Evolutionary conservation across 2,797 vertebrate species (phyloP).

Genomic region (Anas acuta): DNA sequence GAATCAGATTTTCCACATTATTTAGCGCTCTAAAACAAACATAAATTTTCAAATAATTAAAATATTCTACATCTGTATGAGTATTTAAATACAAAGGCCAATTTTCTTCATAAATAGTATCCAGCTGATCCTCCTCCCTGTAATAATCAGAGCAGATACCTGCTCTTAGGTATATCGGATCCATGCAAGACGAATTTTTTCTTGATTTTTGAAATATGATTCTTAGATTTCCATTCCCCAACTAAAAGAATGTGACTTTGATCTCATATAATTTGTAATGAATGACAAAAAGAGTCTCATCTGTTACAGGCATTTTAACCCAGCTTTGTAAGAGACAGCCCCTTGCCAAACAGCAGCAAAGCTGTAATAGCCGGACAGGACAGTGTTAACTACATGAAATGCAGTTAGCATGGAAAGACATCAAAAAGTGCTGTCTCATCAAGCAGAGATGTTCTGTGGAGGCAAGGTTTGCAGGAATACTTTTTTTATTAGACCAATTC

Average conservation of each 20-base stretch:
- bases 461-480: neutral
- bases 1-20: neutral
- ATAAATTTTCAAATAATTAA: slow-evolving; percentile 20
- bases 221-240: neutral
- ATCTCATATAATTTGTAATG: slow-evolving; percentile 31
- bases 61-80: neutral
- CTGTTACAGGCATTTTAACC: neutral
- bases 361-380: neutral
- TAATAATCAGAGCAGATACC: neutral
- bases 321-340: neutral
- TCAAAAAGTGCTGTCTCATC: slow-evolving; percentile 38
- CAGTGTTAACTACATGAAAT: neutral
- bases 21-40: neutral
- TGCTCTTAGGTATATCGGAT: slow-evolving; percentile 1
- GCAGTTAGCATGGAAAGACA: neutral
- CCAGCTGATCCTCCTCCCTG: slow-evolving; percentile 14
- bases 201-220: neutral
- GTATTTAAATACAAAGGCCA: slow-evolving; percentile 10
- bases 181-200: slow-evolving; percentile 10
- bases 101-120: slow-evolving; percentile 13
- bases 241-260: slow-evolving; percentile 26
- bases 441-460: neutral
- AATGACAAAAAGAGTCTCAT: neutral
- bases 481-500: neutral
- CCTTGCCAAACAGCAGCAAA: neutral